Base-by-base conservation (phyloP, 2,797 vertebrate species). In the Nannoperca obscura region DNA sequence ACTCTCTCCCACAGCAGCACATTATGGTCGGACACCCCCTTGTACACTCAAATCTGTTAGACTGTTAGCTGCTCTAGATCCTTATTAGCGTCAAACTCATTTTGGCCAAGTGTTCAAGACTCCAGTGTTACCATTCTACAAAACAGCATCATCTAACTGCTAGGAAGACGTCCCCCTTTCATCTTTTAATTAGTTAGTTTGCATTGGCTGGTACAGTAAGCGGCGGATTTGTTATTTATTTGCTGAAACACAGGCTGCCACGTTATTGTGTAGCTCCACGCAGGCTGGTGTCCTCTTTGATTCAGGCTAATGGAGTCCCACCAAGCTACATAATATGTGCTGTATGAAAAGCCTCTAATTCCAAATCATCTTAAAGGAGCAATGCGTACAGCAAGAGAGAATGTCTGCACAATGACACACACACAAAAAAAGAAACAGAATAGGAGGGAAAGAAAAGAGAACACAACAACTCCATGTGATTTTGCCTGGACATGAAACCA, bases 271-370 rank as follows among this genome's bases (percentile, higher is more conserved):
- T 69, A 55, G 84, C 89, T 89, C 89, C 82, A 78, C 62, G 69
- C 86, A 82, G 90, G 82, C 92, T 88, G 77, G 85, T 86, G 88
- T 93, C 89, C 89, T 89, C 94, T 95, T 95, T 95, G 92, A 95
- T 95, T 94, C 83, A 24, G 86, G 86, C 92, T 94, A 94, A 95
- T 94, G 91, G 94, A 94, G 88, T 93, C 94, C 93, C 92, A 94
- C 91, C 89, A 93, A 92, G 93, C 90, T 77, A 82, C 91, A 94
- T 91, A 93, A 94, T 90, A 91, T 90, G 81, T 80, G 82, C 78
- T 78, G 81, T 86, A 83, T 86, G 86, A 92, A 93, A 93, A 92
- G 87, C 90, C 89, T 83, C 86, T 94, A 94, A 95, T 95, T 94
- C 91, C 88, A 92, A 92, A 93, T 93, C 92, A 91, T 93, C 91